Conservation (phyloP, 2,888 invertebrate species). For the Clanis bilineata region DNA sequence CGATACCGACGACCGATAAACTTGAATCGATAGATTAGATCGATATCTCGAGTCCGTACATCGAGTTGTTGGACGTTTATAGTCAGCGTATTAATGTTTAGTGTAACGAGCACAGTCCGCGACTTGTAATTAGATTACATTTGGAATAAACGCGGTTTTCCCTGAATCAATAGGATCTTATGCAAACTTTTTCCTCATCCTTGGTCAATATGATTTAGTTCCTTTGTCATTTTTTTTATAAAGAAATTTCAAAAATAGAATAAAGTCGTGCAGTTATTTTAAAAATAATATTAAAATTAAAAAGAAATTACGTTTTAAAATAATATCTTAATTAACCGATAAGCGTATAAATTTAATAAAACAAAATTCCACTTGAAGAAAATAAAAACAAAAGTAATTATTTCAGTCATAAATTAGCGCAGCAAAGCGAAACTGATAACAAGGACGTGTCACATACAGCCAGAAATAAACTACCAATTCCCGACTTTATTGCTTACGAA, state of each 20-base stretch:
- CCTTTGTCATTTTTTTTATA: not conserved
- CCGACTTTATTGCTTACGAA: constrained; percentile 24
- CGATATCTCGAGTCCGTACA: constrained; percentile 2
- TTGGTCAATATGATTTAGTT: not conserved
- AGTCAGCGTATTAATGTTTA: constrained; percentile 1
- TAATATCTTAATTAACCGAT: not conserved
- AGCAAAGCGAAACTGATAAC: constrained; percentile 41
- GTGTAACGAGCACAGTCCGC: not conserved
- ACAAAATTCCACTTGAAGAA: not conserved
- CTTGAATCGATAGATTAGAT: constrained; percentile 74
- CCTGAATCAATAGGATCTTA: not conserved
- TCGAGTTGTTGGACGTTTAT: constrained; percentile 9
- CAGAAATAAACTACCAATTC: constrained; percentile 18
- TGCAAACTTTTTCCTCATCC: not conserved
- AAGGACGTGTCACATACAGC: constrained; percentile 32
- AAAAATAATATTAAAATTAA: not conserved
- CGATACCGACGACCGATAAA: constrained; percentile 66
- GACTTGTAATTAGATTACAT: constrained; percentile 3
- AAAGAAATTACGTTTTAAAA: no score
- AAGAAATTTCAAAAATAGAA: no score
- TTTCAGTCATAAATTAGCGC: constrained; percentile 46
- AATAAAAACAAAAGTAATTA: constrained; percentile 43
- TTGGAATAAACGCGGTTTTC: not conserved
- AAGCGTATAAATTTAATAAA: not conserved
- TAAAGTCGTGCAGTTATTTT: not conserved